Evolutionary conservation across 2,888 invertebrate genomes (phyloP).

Genomic region (Oscheius sp.): DNA sequence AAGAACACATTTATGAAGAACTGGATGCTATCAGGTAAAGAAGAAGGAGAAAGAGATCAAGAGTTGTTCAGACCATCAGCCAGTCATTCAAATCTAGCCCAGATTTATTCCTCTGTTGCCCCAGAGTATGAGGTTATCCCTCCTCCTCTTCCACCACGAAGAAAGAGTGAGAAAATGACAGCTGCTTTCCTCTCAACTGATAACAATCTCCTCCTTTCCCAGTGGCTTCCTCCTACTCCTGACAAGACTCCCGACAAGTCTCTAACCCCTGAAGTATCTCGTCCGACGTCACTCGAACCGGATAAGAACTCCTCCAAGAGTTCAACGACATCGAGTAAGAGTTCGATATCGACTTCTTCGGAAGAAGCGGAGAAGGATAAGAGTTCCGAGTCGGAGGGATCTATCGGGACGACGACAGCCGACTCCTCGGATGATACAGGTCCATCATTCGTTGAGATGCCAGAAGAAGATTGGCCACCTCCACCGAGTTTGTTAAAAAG

Average conservation of each 20-base stretch:
- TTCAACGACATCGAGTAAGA: background rate
- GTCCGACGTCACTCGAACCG: background rate
- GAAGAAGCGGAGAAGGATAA: background rate
- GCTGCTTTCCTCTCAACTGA: constrained; percentile 4
- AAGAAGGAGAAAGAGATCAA: background rate
- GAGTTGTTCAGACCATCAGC: background rate
- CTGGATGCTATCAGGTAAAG: constrained; percentile 21
- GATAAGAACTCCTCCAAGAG: background rate
- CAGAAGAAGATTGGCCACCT: constrained; percentile 20
- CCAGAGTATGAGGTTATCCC: constrained; percentile 13
- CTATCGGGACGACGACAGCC: background rate
- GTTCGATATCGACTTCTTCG: constrained; percentile 1
- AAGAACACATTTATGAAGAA: constrained; percentile 30
- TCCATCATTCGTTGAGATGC: background rate
- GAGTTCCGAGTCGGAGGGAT: background rate
- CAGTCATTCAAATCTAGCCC: constrained; percentile 4
- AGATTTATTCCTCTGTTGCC: background rate
- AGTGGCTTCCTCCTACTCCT: constrained; percentile 9
- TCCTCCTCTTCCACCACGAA: constrained; percentile 4
- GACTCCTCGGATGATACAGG: background rate
- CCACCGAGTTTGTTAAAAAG: constrained; percentile 12
- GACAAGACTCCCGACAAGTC: constrained; percentile 1
- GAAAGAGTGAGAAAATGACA: background rate
- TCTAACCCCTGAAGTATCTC: background rate
- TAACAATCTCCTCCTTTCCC: background rate